Evolutionary conservation across 2,113 vertebrate species (phyloP).

Genomic region (Brachyistius frenatus): DNA sequence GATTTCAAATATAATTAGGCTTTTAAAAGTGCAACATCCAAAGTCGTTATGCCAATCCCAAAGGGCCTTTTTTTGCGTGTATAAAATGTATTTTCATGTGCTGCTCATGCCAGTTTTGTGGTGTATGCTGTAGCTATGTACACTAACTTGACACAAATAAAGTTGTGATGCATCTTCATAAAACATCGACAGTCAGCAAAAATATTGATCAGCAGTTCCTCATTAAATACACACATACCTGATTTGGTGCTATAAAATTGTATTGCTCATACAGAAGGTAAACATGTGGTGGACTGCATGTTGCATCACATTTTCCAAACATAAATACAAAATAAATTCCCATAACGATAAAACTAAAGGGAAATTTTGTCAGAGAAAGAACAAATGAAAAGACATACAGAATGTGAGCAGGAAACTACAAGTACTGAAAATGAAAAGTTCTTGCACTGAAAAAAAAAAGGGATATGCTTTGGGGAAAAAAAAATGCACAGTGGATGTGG

Average conservation of each 20-base stretch:
- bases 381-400: background rate
- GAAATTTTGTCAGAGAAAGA: background rate
- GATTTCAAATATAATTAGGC: constrained; percentile 4
- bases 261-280: too few species aligned
- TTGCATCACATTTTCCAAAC: background rate
- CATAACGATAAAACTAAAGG: background rate
- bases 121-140: background rate
- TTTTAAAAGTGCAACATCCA: constrained; percentile 11
- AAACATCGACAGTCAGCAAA: too few species aligned
- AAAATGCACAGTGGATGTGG: background rate
- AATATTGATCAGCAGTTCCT: too few species aligned
- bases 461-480: background rate
- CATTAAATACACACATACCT: too few species aligned
- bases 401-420: background rate
- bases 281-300: too few species aligned
- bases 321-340: background rate
- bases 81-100: too few species aligned
- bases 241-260: too few species aligned
- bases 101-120: background rate
- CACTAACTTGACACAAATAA: background rate
- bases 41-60: background rate
- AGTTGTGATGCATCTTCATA: background rate
- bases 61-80: background rate
- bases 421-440: too few species aligned
- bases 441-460: too few species aligned